Evolutionary conservation across 2,888 invertebrate species (phyloP), one percentile per base, ranked within the genome.

Genomic region (Allophyes oxyacanthae): DNA sequence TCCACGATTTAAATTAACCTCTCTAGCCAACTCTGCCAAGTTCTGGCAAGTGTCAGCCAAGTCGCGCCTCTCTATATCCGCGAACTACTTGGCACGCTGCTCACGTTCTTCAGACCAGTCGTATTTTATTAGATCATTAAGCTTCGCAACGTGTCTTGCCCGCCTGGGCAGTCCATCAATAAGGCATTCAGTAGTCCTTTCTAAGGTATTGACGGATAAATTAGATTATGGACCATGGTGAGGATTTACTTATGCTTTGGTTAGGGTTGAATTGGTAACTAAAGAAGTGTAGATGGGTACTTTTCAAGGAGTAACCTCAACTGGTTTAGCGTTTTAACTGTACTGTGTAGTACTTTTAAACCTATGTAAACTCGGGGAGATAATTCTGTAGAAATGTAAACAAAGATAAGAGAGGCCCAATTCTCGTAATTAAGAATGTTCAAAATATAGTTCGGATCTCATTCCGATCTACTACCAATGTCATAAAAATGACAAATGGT

Each of bases 71-170:
- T 57, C 37, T 67, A 56, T 52, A 54, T 52, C 58, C 63, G 49
- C 58, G 70, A 36, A 25, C 50, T 46, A 46, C 60, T 84, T 71
- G 49, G 69, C 62, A 72, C 56, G 28, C 86, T 26, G 40, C 59
- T 72, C 87, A 86, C 88, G 87, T 86, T 64, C 74, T 25, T 25
- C 52, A 71, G 69, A 72, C 72, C 81, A 79, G 84, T 81, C 80
- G 81, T 83, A 85, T 87, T 88, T 88, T 86, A 87, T 89, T 87
- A 84, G 80, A 83, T 86, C 87, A 89, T 88, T 87, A 88, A 85
- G 83, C 79, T 71, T 62, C 70, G 66, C 75, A 77, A 78, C 83
- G 85, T 84, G 84, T 84, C 81, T 73, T 61, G 50, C 60, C 38
- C 57, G 66, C 62, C 62, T 63, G 74, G 59, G 67, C 79, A 69